Percentiles rank a stretch among this genome's conserved stretches.
Conservation (phyloP, 1,140 invertebrate species). For the Fopius arisanus region DNA sequence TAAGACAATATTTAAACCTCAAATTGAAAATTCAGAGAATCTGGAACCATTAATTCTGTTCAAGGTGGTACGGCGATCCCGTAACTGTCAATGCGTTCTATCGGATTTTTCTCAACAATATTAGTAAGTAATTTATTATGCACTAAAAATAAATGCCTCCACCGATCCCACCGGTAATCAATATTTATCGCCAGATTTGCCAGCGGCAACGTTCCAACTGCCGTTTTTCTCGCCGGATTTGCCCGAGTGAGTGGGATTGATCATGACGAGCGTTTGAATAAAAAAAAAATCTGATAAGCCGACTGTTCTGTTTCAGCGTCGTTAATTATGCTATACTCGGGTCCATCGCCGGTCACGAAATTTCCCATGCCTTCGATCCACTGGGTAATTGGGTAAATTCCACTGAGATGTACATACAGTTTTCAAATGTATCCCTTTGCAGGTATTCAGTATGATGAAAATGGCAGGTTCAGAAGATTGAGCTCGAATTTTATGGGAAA, state of each 20-base stretch:
- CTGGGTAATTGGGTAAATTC: constrained; percentile 59
- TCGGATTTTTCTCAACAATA: constrained; percentile 75
- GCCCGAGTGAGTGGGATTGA: constrained; percentile 32
- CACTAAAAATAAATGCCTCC: not conserved
- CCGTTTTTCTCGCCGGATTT: constrained; percentile 65
- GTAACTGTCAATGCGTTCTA: constrained; percentile 76
- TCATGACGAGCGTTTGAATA: not conserved
- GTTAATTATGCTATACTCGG: constrained; percentile 71
- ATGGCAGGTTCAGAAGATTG: constrained; percentile 75
- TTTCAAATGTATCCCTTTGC: not conserved
- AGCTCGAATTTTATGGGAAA: constrained; percentile 75
- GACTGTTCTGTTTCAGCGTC: constrained; percentile 62
- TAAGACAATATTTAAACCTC: constrained; percentile 44
- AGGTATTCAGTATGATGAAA: constrained; percentile 62
- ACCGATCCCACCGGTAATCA: not conserved
- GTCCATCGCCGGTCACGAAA: constrained; percentile 69
- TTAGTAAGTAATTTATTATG: constrained; percentile 23
- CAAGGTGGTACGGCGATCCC: constrained; percentile 70
- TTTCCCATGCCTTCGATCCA: constrained; percentile 70
- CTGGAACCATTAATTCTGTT: constrained; percentile 49
- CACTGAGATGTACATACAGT: not conserved
- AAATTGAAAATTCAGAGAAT: constrained; percentile 27
- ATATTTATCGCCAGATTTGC: constrained; percentile 67
- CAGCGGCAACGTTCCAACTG: constrained; percentile 73
- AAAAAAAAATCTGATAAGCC: not conserved